Percentiles rank a stretch among this genome's conserved stretches.
phyloP scores from a whole-genome alignment of 2,797 vertebrate species.

The Aphelocoma californica region DNA sequence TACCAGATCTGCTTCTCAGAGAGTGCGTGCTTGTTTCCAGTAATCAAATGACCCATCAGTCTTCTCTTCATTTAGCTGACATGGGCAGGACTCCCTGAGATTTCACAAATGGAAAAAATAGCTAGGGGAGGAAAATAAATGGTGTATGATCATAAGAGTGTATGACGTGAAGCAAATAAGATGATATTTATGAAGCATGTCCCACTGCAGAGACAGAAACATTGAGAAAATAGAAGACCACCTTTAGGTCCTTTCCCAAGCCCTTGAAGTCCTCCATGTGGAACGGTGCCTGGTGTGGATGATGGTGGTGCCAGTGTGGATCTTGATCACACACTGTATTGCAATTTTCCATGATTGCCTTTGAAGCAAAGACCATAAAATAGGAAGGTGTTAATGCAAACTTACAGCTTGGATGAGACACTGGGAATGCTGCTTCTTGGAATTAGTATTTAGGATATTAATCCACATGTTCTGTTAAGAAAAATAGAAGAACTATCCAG shows the following conservation, averaged over 20 bases:
- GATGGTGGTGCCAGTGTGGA: not conserved
- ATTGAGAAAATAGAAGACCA: not conserved
- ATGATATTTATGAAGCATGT: not conserved
- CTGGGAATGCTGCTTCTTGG: not conserved
- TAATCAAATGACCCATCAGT: conserved; percentile 9
- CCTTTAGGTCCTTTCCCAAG: not conserved
- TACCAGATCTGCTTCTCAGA: conserved; percentile 6
- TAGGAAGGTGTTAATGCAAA: not conserved
- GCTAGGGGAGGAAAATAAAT: not conserved
- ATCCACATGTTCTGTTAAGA: not conserved
- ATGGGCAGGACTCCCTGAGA: not conserved
- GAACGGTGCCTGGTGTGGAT: not conserved
- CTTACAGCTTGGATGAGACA: not conserved
- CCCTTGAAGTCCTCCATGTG: not conserved
- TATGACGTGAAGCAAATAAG: not conserved
- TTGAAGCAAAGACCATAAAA: not conserved
- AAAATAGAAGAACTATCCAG: not conserved
- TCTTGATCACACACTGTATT: not conserved
- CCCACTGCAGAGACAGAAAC: not conserved
- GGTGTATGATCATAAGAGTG: fast-evolving
- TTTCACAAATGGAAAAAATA: not conserved
- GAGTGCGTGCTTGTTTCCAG: conserved; percentile 19
- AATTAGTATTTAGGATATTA: not conserved
- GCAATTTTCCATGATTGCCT: not conserved
- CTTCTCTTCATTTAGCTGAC: conserved; percentile 5